Evolutionary conservation across 2,888 invertebrate genomes (phyloP).

Genomic region (Nematopogon swammerdamellus): DNA sequence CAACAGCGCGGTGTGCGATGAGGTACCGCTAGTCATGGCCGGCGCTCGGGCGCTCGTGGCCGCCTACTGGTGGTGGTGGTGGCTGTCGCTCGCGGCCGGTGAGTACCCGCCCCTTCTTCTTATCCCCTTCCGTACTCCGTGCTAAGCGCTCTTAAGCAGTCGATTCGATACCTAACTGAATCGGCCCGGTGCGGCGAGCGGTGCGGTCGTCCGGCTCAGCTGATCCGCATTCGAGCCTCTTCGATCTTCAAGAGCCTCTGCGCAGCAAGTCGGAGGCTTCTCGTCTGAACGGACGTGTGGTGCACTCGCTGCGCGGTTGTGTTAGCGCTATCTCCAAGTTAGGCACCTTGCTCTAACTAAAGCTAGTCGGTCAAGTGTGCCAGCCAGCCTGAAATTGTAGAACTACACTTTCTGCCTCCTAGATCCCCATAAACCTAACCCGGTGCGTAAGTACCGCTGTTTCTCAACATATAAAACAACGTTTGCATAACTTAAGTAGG

Average conservation of each 20-base stretch:
- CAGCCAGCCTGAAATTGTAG: no score
- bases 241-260: not conserved
- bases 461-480: no score
- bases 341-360: no score
- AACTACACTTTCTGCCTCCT: no score
- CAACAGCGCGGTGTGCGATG: conserved; percentile 52
- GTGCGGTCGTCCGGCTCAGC: conserved; percentile 22
- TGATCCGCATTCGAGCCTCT: conserved; percentile 21
- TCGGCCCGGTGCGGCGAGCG: conserved; percentile 1
- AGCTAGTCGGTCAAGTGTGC: no score
- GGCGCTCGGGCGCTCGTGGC: conserved; percentile 56
- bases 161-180: conserved; percentile 12
- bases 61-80: conserved; percentile 54
- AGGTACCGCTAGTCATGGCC: conserved; percentile 53
- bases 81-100: conserved; percentile 53
- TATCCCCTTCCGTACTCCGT: not conserved
- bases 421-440: no score
- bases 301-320: no score
- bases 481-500: no score
- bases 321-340: no score
- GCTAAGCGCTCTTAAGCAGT: conserved; percentile 8
- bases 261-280: no score
- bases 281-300: no score
- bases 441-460: no score
- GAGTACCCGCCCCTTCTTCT: conserved; percentile 23